Evolutionary conservation across 2,113 vertebrate species (phyloP).

Genomic region (Gavia stellata): DNA sequence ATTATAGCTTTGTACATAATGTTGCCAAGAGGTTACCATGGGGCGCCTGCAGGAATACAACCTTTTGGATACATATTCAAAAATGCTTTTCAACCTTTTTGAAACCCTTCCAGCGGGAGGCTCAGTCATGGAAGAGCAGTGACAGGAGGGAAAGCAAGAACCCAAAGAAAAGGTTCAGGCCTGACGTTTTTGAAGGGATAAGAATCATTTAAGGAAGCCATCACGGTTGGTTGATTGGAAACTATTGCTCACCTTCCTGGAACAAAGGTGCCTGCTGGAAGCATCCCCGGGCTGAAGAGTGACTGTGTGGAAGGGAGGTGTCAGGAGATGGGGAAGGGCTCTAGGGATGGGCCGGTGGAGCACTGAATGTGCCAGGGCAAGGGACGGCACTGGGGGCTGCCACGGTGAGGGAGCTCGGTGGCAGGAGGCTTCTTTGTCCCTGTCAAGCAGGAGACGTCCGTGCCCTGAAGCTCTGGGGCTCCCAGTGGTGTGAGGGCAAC

Average conservation of each 20-base stretch:
- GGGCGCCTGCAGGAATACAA: neutral
- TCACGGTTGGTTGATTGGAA: neutral
- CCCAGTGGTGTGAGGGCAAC: neutral
- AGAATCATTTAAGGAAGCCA: neutral
- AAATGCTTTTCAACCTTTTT: neutral
- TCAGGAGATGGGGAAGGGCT: neutral
- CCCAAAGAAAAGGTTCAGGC: neutral
- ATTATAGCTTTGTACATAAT: neutral
- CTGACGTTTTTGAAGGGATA: neutral
- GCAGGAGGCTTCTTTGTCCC: neutral
- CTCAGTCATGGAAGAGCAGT: neutral
- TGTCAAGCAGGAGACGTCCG: neutral
- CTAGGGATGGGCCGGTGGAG: neutral
- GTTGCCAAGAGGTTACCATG: neutral
- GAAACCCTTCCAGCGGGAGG: neutral
- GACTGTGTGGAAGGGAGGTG: neutral
- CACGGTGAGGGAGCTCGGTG: rapidly evolving
- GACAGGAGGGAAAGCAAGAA: neutral
- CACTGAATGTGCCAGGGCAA: neutral
- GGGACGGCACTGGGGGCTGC: neutral
- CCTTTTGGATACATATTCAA: neutral
- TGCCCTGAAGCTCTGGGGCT: neutral
- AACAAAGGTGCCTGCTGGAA: neutral
- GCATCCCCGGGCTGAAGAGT: neutral
- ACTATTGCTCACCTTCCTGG: neutral